These are phyloP conservation scores for Stictocephala bisonia DNA, from an alignment of 2,888 invertebrate species.

Conservation along the genomic window DNA sequence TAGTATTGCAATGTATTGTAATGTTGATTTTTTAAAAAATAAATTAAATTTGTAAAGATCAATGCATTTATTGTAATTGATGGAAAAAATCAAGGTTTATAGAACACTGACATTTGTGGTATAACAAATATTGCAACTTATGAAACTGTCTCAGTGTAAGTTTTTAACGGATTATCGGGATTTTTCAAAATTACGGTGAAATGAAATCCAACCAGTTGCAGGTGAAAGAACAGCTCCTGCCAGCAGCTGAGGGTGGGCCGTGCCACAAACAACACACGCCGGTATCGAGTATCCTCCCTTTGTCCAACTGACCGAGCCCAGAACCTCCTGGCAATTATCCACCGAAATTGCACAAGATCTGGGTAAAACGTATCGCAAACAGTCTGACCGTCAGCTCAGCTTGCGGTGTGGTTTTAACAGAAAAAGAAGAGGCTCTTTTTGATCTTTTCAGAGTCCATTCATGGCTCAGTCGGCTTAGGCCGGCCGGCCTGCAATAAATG, in stretches of 20 bases:
- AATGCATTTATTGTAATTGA: too few relatives aligned
- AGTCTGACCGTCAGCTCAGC: slow-evolving; percentile 27
- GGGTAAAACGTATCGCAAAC: slow-evolving; percentile 29
- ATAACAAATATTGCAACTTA: too few relatives aligned
- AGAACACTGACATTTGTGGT: too few relatives aligned
- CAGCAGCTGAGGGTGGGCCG: neutral
- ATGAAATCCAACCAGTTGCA: neutral
- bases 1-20: too few relatives aligned
- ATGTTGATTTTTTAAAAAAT: too few relatives aligned
- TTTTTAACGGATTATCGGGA: too few relatives aligned
- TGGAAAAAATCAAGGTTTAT: too few relatives aligned
- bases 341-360: slow-evolving; percentile 23
- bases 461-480: slow-evolving; percentile 20
- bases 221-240: neutral
- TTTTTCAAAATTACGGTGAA: neutral
- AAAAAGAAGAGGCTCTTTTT: slow-evolving; percentile 38
- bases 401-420: slow-evolving; percentile 29
- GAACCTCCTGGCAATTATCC: slow-evolving; percentile 35
- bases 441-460: slow-evolving; percentile 27
- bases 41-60: too few relatives aligned
- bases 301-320: slow-evolving; percentile 6
- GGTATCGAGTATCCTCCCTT: neutral
- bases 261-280: neutral
- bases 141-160: too few relatives aligned
- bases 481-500: slow-evolving; percentile 37